phyloP scores from a whole-genome alignment of 2,113 vertebrate genomes.

The Microcebus murinus region DNA sequence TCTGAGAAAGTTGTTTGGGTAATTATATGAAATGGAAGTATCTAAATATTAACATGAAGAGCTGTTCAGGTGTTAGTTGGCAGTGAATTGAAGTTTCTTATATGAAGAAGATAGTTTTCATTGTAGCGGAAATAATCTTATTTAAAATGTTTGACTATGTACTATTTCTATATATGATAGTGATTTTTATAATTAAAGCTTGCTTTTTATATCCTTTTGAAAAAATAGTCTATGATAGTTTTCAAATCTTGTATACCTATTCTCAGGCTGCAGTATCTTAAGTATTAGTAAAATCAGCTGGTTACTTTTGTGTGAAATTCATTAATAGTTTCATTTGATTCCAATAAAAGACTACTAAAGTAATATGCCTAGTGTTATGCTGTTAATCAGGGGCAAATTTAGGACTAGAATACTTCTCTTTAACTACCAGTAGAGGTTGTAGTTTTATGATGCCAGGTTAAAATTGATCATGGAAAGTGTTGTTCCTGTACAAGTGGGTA shows the following conservation, averaged over 20 bases:
- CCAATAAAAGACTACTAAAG: neutral
- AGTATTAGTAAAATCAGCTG: neutral
- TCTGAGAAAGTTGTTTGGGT: neutral
- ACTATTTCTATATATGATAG: neutral
- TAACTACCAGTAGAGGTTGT: neutral
- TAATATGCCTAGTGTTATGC: neutral
- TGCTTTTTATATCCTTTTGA: neutral
- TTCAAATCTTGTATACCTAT: neutral
- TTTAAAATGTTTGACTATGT: neutral
- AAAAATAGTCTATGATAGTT: too few species aligned
- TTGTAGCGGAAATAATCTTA: neutral
- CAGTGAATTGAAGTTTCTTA: neutral
- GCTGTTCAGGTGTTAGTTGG: neutral
- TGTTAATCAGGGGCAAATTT: neutral
- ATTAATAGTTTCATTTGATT: conserved; percentile 4
- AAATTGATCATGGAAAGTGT: neutral
- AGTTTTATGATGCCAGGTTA: conserved; percentile 7
- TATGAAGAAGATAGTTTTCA: neutral
- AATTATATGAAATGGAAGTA: neutral
- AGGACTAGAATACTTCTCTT: neutral
- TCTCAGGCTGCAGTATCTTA: neutral
- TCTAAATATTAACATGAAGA: too few species aligned
- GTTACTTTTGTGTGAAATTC: neutral
- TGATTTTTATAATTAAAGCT: neutral
- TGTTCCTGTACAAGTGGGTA: neutral